A percentile compares a stretch with the other conserved stretches of the same genome.
Conservation (phyloP, 2,113 vertebrate genomes). For the Anguilla rostrata region DNA sequence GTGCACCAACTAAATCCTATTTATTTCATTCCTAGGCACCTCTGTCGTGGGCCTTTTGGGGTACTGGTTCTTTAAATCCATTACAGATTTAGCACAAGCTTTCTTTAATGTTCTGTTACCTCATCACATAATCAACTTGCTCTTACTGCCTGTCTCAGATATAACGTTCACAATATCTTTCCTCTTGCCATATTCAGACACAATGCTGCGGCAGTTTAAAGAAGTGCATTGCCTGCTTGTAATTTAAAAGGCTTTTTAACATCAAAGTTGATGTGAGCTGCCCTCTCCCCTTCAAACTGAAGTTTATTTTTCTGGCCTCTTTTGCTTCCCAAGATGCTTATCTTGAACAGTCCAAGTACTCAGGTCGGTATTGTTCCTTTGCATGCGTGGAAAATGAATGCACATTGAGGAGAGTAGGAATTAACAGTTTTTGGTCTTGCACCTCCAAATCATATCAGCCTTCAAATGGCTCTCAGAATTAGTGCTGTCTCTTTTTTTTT, state of each 20-base stretch:
- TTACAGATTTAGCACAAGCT: not conserved
- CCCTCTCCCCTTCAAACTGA: too few relatives aligned
- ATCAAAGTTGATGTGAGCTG: too few relatives aligned
- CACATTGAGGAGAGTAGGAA: not conserved
- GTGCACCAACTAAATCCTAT: slow-evolving; percentile 31
- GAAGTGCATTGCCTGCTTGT: not conserved
- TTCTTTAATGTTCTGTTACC: not conserved
- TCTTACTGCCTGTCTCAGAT: not conserved
- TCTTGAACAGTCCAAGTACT: not conserved
- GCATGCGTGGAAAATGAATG: not conserved
- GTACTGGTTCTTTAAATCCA: slow-evolving; percentile 9
- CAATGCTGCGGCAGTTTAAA: not conserved
- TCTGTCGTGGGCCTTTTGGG: slow-evolving; percentile 32
- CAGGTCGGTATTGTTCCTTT: not conserved
- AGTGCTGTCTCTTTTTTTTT: not conserved
- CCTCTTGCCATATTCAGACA: not conserved
- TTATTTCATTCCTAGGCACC: slow-evolving; percentile 25
- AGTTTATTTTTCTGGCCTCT: not conserved
- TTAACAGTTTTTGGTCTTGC: not conserved
- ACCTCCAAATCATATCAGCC: too few relatives aligned
- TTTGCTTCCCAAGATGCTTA: not conserved
- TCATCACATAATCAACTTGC: not conserved
- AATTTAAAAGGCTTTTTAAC: not conserved
- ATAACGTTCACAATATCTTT: not conserved
- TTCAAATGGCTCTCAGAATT: not conserved